Evolutionary conservation across 2,113 vertebrate genomes (phyloP), one percentile per base, ranked within the genome.

Genomic region (Pygoscelis adeliae): DNA sequence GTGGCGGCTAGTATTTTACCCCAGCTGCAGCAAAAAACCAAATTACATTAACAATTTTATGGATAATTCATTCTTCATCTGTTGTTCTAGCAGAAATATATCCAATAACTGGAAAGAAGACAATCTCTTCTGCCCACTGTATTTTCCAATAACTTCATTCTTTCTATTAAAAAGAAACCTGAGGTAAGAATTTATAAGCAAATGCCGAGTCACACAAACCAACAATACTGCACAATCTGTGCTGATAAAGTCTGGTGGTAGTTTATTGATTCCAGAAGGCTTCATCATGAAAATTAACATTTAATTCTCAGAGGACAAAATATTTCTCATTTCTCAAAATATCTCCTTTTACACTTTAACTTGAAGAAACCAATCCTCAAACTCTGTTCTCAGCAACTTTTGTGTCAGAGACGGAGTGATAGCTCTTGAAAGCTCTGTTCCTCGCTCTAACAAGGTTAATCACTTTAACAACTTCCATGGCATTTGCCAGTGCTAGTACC

Each of bases 381-480:
- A 80, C 65, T 74, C 59, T 78, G 27, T 46, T 95, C 88, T 97
- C 79, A 93, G 89, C 94, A 95, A 95, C 84, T 65, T 93, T 70
- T 81, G 55, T 94, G 92, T 84, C 71, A 96, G 92, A 94, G 74
- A 83, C 15, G 34, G 70, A 91, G 47, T 74, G 79, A 89, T 94
- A 93, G 80, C 80, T 52, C 20, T 44, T 89, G 89, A 78, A 82
- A 91, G 55, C 74, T 78, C 52, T 3, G 5, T 97, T 95, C 93
- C 65, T 91, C 1, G 20, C 32, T 96, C 67, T 93, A 93, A 97
- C 95, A 96, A 97, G 85, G 86, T 91, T 96, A 95, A 96, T 97
- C 95, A 94, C 95, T 93, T 95, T 97, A 97, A 97, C 92, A 97
- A 93, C 90, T 91, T 96, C 71, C 78, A 81, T 96, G 95, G 82